phyloP scores from a whole-genome alignment of 2,797 vertebrate species.

The Poeciliopsis gracilis region DNA sequence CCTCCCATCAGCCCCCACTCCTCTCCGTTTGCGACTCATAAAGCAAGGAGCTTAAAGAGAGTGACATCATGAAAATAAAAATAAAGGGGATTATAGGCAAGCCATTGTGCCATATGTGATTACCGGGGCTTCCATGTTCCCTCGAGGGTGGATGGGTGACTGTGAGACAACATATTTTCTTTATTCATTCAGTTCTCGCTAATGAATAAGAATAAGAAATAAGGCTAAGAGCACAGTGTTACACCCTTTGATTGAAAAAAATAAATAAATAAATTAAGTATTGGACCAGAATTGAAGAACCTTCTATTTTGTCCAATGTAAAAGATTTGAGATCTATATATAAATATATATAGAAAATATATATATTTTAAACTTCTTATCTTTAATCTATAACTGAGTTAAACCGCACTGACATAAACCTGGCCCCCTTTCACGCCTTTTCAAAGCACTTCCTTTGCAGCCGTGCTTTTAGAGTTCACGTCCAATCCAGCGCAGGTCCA shows the following conservation, averaged over 20 bases:
- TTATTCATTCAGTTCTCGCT: conserved; percentile 69
- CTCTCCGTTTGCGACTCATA: conserved; percentile 75
- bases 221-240: conserved; percentile 48
- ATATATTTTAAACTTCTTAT: conserved; percentile 32
- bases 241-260: conserved; percentile 16
- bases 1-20: conserved; percentile 56
- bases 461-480: conserved; percentile 57
- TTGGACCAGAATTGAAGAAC: conserved; percentile 40
- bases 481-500: conserved; percentile 56
- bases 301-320: conserved; percentile 34
- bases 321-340: conserved; percentile 41
- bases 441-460: conserved; percentile 49
- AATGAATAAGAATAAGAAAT: conserved; percentile 72
- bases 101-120: conserved; percentile 80
- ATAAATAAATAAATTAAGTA: not conserved
- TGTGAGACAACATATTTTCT: conserved; percentile 74
- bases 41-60: conserved; percentile 79
- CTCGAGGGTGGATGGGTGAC: conserved; percentile 67
- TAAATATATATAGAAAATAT: no score
- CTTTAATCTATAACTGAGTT: conserved; percentile 53
- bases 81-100: conserved; percentile 79
- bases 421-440: conserved; percentile 51
- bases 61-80: conserved; percentile 84
- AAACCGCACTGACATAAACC: conserved; percentile 52
- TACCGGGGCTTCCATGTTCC: conserved; percentile 74